A percentile compares a stretch with the other conserved stretches of the same genome.
Conservation (phyloP, 2,113 vertebrate species). For the Pelecanoides urinatrix region DNA sequence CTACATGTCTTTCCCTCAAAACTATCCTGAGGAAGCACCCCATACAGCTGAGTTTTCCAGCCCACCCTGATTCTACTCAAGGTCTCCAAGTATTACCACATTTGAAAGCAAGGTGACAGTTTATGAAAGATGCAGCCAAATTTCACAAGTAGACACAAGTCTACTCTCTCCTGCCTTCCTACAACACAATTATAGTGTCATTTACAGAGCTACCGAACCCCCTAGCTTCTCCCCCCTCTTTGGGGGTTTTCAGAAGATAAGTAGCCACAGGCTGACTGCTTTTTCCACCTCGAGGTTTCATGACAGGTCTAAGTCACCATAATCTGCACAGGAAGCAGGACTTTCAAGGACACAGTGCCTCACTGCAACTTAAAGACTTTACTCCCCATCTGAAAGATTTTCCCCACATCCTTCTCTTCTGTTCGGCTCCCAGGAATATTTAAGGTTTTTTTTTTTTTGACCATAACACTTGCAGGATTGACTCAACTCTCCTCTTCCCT, state of each 20-base stretch:
- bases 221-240: not conserved
- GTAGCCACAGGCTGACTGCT: not conserved
- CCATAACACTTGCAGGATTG: not conserved
- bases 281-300: not conserved
- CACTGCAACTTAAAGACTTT: not conserved
- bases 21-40: not conserved
- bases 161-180: not conserved
- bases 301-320: not conserved
- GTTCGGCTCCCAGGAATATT: not conserved
- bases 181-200: not conserved
- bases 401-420: not conserved
- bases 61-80: not conserved
- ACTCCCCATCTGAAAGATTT: not conserved
- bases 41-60: not conserved
- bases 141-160: not conserved
- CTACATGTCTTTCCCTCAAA: not conserved
- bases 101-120: not conserved
- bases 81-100: not conserved
- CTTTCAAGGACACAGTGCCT: not conserved
- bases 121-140: not conserved
- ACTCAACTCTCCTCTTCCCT: not conserved
- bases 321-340: not conserved
- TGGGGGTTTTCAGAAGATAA: not conserved
- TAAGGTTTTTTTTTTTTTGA: not conserved
- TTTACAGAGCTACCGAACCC: not conserved